Evolutionary conservation across 2,113 vertebrate species (phyloP), one percentile per base, ranked within the genome.

Genomic region (Chunga burmeisteri): DNA sequence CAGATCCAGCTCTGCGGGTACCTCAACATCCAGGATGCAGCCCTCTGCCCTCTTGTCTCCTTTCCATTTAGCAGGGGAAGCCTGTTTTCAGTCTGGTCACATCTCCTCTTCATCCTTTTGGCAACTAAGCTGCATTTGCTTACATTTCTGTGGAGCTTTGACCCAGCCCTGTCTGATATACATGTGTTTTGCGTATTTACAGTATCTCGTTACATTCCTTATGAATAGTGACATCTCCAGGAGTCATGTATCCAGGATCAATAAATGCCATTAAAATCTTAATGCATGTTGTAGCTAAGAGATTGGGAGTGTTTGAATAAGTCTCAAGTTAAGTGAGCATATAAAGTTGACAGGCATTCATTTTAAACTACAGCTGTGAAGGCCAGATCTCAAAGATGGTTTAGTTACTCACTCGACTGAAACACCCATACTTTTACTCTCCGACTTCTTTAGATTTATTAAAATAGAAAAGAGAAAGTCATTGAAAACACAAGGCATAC

Each of bases 231-330:
- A 79, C 80, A 89, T 93, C 83, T 87, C 47, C 68, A 72, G 62
- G 20, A 42, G 58, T 96, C 96, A 96, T 88, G 81, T 46, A 94
- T 65, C 75, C 68, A 86, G 85, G 58, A 83, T 95, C 75, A 93
- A 91, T 96, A 77, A 93, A 79, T 62, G 73, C 17, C 63, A 91
- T 91, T 90, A 88, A 93, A 94, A 86, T 80, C 82, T 78, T 90
- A 89, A 71, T 90, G 73, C 50, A 56, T 10, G 0, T 42, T 85
- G 16, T 42, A 92, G 44, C 67, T 88, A 49, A 93, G 65, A 86
- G 50, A 58, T n/a, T 32, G 26, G 42, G 29, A 86, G 34, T 18
- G 29, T 78, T 71, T 90, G 68, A 95, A 49, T 72, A 94, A 66
- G 66, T 84, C 65, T 88, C 50, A 92, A 65, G 74, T 63, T 92